phyloP scores from a whole-genome alignment of 2,113 vertebrate species.

The Phoxinus phoxinus region DNA sequence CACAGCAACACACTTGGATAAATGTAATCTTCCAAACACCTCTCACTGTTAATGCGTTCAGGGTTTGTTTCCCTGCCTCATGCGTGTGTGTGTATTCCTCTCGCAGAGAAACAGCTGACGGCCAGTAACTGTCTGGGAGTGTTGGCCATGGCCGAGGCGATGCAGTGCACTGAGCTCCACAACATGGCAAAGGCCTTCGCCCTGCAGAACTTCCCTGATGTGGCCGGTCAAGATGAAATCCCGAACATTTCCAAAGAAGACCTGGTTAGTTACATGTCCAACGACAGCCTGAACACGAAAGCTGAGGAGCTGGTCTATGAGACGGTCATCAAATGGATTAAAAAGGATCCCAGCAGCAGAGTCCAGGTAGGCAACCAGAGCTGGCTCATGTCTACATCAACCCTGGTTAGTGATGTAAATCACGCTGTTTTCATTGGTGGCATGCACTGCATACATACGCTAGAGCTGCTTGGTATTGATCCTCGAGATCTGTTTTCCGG shows the following conservation, averaged over 20 bases:
- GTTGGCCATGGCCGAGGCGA: slow-evolving; percentile 97
- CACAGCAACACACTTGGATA: slow-evolving; percentile 42
- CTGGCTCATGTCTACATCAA: too few relatives aligned
- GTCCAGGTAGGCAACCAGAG: slow-evolving; percentile 80
- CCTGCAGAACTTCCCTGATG: slow-evolving; percentile 97
- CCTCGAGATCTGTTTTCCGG: background rate
- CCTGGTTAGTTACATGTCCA: slow-evolving; percentile 94
- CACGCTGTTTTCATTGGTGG: background rate
- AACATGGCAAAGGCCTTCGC: slow-evolving; percentile 99
- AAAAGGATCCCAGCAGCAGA: slow-evolving; percentile 85
- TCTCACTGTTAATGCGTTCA: slow-evolving; percentile 26
- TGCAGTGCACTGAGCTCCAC: slow-evolving; percentile 94
- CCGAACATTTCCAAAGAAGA: slow-evolving; percentile 93
- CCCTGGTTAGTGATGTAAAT: background rate
- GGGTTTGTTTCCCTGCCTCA: slow-evolving; percentile 13
- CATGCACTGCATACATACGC: background rate
- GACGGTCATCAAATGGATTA: slow-evolving; percentile 98
- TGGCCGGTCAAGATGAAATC: slow-evolving; percentile 94
- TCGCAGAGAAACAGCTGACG: slow-evolving; percentile 94
- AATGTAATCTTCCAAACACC: slow-evolving; percentile 53
- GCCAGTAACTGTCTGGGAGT: slow-evolving; percentile 97
- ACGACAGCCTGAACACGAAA: slow-evolving; percentile 98
- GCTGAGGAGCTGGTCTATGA: slow-evolving; percentile 97
- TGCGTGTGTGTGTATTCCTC: slow-evolving; percentile 1
- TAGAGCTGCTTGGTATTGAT: background rate